These are phyloP conservation scores for Odontamblyopus rebecca DNA, from an alignment of 2,797 vertebrate genomes.

Conservation along the genomic window DNA sequence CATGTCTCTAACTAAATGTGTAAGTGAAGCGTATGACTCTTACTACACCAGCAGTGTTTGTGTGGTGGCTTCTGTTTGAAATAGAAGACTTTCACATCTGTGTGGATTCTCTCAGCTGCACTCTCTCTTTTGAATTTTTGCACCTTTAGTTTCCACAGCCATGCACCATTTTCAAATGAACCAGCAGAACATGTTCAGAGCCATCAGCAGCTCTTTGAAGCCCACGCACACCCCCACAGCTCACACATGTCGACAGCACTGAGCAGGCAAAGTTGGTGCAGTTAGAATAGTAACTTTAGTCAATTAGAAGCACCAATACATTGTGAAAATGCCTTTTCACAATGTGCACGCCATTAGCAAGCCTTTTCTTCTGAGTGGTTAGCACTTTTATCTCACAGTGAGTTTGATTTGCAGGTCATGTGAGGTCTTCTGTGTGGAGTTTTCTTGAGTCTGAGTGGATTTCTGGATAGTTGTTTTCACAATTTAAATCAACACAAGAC, in stretches of 20 bases:
- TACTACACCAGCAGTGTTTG: background rate
- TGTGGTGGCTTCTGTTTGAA: background rate
- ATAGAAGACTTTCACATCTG: background rate
- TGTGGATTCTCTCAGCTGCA: background rate
- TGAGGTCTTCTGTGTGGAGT: too few relatives aligned
- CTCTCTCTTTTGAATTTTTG: background rate
- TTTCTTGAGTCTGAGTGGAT: too few relatives aligned
- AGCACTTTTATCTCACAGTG: too few relatives aligned
- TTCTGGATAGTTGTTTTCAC: too few relatives aligned
- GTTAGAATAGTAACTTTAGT: background rate
- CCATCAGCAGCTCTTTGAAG: background rate
- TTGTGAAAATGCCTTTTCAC: background rate
- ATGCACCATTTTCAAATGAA: conserved; percentile 8
- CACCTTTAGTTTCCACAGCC: background rate
- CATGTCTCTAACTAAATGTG: background rate
- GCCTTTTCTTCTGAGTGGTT: too few relatives aligned
- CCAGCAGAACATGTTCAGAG: background rate
- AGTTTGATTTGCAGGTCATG: too few relatives aligned
- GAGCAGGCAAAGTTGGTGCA: conserved; percentile 3
- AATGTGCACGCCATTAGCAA: background rate
- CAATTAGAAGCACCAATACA: background rate
- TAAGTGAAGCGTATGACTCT: background rate
- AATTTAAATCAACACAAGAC: too few relatives aligned
- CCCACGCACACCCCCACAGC: background rate
- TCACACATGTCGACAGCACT: conserved; percentile 2